Evolutionary conservation across 2,797 vertebrate species (phyloP).

Genomic region (Nyctibius grandis): DNA sequence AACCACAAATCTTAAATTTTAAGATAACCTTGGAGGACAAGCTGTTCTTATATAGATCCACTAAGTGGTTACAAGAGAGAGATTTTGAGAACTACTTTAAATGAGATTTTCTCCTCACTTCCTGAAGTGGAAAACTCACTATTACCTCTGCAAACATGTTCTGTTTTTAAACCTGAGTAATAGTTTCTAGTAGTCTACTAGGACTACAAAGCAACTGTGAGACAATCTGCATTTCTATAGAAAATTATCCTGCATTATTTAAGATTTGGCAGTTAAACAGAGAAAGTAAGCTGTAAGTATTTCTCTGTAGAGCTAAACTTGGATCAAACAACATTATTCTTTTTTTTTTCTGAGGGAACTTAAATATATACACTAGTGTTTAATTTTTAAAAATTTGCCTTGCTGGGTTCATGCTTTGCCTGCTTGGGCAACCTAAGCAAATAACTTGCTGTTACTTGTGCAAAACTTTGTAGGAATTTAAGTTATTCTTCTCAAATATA

Average conservation of each 20-base stretch:
- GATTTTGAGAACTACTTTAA: slow-evolving; percentile 4
- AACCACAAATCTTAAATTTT: neutral
- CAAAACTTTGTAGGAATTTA: neutral
- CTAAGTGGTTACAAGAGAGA: slow-evolving; percentile 19
- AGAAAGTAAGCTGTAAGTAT: neutral
- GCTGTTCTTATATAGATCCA: neutral
- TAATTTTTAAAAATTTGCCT: neutral
- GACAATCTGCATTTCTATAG: neutral
- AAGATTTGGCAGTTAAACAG: neutral
- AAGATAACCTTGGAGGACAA: neutral
- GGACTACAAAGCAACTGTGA: neutral
- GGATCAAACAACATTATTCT: neutral
- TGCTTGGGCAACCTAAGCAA: neutral
- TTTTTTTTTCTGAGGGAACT: neutral
- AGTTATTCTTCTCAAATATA: neutral
- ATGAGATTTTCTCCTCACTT: neutral
- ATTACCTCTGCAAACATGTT: neutral
- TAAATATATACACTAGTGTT: neutral
- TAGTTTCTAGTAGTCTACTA: neutral
- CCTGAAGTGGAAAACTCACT: neutral
- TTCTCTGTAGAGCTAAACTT: neutral
- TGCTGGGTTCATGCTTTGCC: neutral
- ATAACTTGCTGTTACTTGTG: neutral
- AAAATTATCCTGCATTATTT: neutral
- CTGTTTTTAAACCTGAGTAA: neutral